phyloP scores from a whole-genome alignment of 2,888 invertebrate species.

The Tetragonula carbonaria region DNA sequence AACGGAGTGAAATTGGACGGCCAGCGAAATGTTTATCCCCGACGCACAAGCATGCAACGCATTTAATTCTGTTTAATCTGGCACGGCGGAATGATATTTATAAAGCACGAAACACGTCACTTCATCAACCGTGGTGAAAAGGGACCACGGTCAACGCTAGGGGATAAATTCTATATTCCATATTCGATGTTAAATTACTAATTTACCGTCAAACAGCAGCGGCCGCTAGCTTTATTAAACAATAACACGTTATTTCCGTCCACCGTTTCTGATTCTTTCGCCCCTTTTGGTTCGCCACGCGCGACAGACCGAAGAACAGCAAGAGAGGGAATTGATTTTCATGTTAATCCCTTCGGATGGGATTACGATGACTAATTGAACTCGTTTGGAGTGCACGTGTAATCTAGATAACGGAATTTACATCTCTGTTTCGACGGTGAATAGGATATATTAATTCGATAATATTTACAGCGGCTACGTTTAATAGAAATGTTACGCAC shows the following conservation, averaged over 20 bases:
- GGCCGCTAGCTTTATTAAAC: background rate
- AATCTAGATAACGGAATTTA: background rate
- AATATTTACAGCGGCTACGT: background rate
- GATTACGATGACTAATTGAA: background rate
- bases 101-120: background rate
- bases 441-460: background rate
- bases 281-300: background rate
- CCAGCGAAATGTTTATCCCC: conserved; percentile 20
- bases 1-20: background rate
- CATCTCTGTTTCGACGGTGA: too few relatives aligned
- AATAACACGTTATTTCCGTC: background rate
- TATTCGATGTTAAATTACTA: conserved; percentile 3
- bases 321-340: background rate
- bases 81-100: conserved; percentile 12
- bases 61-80: conserved; percentile 34
- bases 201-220: background rate
- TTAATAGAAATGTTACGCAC: background rate
- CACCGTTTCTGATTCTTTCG: background rate
- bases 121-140: conserved; percentile 13
- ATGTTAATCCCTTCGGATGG: background rate
- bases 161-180: conserved; percentile 10
- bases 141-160: background rate
- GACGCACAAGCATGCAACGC: background rate
- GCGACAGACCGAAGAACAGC: background rate
- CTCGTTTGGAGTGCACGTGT: background rate